These are phyloP conservation scores for Brachionus asplanchnoidis DNA, from an alignment of 1,140 invertebrate species.

Conservation along the genomic window DNA sequence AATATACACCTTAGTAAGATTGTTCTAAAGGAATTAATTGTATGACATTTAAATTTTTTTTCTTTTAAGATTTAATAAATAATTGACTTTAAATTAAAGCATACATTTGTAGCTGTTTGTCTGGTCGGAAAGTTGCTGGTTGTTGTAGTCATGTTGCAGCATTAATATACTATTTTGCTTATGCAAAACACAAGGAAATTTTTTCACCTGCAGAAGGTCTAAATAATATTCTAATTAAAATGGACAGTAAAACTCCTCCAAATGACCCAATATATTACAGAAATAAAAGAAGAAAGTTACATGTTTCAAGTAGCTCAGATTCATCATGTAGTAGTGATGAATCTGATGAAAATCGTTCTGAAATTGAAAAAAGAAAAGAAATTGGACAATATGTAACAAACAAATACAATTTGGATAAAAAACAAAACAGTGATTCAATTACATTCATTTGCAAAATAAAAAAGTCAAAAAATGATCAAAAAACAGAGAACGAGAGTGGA, in stretches of 20 bases:
- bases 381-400: not conserved
- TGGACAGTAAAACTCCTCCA: not conserved
- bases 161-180: not conserved
- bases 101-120: constrained; percentile 11
- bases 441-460: not conserved
- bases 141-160: not conserved
- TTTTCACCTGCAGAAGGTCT: not conserved
- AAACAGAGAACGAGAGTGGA: not conserved
- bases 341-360: not conserved
- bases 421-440: not conserved
- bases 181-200: not conserved
- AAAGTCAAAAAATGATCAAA: not conserved
- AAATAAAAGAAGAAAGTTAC: not conserved
- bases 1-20: not conserved
- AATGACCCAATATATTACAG: not conserved
- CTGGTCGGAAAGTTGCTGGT: constrained; percentile 10
- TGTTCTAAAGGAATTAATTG: not conserved
- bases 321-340: not conserved
- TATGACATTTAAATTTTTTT: not conserved
- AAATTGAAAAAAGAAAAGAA: not conserved
- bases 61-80: not conserved
- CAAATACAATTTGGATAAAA: not conserved
- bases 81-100: constrained; percentile 3
- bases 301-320: not conserved
- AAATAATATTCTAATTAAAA: not conserved